phyloP scores from a whole-genome alignment of 2,888 invertebrate species.

The Hypolimnas misippus region DNA sequence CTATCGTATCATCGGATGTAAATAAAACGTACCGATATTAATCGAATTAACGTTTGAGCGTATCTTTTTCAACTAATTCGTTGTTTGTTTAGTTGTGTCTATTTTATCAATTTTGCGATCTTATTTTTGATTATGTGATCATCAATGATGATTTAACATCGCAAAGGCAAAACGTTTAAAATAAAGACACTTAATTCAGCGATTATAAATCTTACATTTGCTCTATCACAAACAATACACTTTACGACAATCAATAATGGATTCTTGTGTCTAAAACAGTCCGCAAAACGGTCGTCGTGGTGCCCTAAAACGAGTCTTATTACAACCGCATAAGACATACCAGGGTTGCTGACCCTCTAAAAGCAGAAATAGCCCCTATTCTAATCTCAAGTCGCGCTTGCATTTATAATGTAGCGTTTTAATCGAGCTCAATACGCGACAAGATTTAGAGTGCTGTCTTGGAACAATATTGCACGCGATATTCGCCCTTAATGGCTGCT shows the following conservation, averaged over 20 bases:
- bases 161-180: neutral
- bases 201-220: conserved; percentile 17
- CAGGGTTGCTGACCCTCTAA: conserved; percentile 32
- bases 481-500: conserved; percentile 42
- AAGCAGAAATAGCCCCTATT: conserved; percentile 50
- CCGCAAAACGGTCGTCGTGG: conserved; percentile 23
- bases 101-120: neutral
- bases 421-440: conserved; percentile 54
- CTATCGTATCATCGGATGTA: conserved; percentile 27
- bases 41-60: neutral
- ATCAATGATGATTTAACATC: no score
- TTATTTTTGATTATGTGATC: neutral
- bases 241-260: conserved; percentile 40
- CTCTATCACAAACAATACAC: conserved; percentile 22
- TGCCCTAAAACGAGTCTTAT: neutral
- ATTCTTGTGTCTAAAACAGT: conserved; percentile 35
- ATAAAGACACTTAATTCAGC: neutral
- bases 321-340: conserved; percentile 17
- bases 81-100: no score
- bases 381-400: conserved; percentile 54
- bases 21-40: neutral
- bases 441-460: conserved; percentile 43
- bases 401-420: conserved; percentile 56
- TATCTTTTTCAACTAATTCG: neutral
- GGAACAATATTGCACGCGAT: conserved; percentile 45